Base-by-base conservation (phyloP, 2,888 invertebrate genomes). In the Tachina grossa region DNA sequence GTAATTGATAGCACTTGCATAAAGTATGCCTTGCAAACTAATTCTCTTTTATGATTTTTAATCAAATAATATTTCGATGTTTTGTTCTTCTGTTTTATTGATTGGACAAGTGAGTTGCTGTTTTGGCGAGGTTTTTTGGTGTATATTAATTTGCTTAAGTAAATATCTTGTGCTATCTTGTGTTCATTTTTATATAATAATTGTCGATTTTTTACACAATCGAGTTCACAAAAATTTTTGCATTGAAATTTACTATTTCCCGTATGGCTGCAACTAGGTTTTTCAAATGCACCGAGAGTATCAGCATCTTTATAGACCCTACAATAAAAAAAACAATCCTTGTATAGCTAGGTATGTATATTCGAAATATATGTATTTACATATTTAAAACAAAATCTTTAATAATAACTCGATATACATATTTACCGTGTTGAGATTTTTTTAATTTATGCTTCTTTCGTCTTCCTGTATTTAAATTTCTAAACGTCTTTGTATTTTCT, bases 11-110 rank as follows among this genome's bases (percentile, higher is more conserved):
- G 61, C 43, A 61, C 59, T 59, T 59, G 39, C 59, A 61, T 61
- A 61, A 61, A 61, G 43, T 63, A 63, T 63, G 63, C 13, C 63
- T 63, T 43, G 63, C 63, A 63, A 43, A 63, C 63, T 63, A 63
- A 45, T 43, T 45, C 45, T 63, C 63, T 63, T 63, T 63, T 45
- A 63, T 43, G 45, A 63, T 63, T 63, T 63, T 63, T 63, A 63
- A 63, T 63, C 43, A 63, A 63, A 63, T 16, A 43, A 63, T 63
- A 63, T 63, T 63, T 45, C 43, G 63, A 63, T 63, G 63, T 63
- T n/a, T 43, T 43, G 61, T 61, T 61, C 43, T 41, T 61, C 43
- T 61, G 61, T 41, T 63, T 63, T 31, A 43, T 43, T 63, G 63
- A 63, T 43, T 63, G 16, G 11, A 45, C 19, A 45, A 63, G 43